phyloP scores from a whole-genome alignment of 2,888 invertebrate genomes.

The Diloba caeruleocephala region DNA sequence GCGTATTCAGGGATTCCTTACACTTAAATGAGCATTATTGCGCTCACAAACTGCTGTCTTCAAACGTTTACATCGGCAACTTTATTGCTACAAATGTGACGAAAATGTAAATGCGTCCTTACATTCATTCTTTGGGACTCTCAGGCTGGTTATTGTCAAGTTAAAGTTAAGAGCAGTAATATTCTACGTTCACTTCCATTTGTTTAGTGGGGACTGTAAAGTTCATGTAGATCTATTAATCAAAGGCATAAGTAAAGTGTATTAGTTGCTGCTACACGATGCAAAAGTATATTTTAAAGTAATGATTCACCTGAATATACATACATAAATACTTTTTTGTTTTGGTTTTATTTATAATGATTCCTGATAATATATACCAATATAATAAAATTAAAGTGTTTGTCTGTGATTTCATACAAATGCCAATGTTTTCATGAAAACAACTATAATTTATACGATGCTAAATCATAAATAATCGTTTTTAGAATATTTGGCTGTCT shows the following conservation, averaged over 20 bases:
- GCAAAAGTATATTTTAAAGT: neutral
- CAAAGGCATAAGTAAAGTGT: conserved; percentile 4
- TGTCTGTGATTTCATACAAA: too few species aligned
- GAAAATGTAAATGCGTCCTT: conserved; percentile 75
- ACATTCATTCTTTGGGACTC: conserved; percentile 62
- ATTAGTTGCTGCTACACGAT: conserved; percentile 11
- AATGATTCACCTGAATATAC: conserved; percentile 1
- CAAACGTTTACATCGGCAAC: conserved; percentile 73
- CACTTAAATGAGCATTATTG: conserved; percentile 76
- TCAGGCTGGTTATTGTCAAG: conserved; percentile 63
- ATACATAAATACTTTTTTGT: too few species aligned
- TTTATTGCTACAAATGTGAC: conserved; percentile 80
- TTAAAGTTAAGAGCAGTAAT: conserved; percentile 61
- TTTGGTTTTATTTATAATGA: too few species aligned
- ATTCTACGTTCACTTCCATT: conserved; percentile 45
- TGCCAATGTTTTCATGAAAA: too few species aligned
- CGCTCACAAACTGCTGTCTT: conserved; percentile 71
- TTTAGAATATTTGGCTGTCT: too few species aligned
- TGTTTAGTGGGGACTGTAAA: conserved; percentile 35
- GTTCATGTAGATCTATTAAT: conserved; percentile 21
- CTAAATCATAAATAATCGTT: too few species aligned
- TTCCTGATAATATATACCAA: too few species aligned
- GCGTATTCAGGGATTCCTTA: conserved; percentile 65
- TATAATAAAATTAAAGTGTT: too few species aligned
- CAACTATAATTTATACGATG: too few species aligned